Evolutionary conservation across 2,888 invertebrate species (phyloP).

Genomic region (Cosmia trapezina): DNA sequence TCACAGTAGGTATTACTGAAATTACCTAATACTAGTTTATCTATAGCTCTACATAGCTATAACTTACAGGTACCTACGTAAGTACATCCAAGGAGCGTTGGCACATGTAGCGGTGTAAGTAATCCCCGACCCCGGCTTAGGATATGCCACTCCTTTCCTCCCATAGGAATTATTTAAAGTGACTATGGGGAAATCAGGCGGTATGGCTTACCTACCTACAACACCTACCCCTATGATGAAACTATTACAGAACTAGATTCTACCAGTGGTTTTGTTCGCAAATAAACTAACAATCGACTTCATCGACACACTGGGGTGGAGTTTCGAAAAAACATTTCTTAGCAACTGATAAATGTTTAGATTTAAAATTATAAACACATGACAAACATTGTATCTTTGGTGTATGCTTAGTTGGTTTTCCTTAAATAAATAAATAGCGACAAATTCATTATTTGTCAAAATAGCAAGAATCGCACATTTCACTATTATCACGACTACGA

Average conservation of each 20-base stretch:
- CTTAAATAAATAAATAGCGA: background rate
- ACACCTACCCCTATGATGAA: slow-evolving; percentile 19
- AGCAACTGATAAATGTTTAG: background rate
- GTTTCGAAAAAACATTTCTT: too few species aligned
- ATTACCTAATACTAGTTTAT: background rate
- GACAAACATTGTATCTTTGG: too few species aligned
- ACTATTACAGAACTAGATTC: slow-evolving; percentile 20
- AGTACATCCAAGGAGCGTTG: background rate
- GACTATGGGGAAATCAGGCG: slow-evolving; percentile 42
- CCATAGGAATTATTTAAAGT: slow-evolving; percentile 41
- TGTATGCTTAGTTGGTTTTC: too few species aligned
- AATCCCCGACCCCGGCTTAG: slow-evolving; percentile 28
- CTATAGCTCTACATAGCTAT: background rate
- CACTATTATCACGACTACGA: background rate
- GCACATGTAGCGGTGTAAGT: slow-evolving; percentile 14
- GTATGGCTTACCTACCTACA: slow-evolving; percentile 15
- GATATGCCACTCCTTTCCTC: slow-evolving; percentile 20
- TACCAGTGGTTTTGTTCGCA: background rate
- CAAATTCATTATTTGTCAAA: background rate
- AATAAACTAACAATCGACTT: slow-evolving; percentile 2
- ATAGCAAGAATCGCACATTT: background rate
- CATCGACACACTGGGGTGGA: too few species aligned
- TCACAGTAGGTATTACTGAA: background rate
- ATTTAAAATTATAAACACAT: background rate
- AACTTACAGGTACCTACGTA: background rate